A percentile compares a stretch with the other conserved stretches of the same genome.
These are phyloP conservation scores for Amphipyra tragopoginis DNA, from an alignment of 2,888 invertebrate species.

Conservation along the genomic window DNA sequence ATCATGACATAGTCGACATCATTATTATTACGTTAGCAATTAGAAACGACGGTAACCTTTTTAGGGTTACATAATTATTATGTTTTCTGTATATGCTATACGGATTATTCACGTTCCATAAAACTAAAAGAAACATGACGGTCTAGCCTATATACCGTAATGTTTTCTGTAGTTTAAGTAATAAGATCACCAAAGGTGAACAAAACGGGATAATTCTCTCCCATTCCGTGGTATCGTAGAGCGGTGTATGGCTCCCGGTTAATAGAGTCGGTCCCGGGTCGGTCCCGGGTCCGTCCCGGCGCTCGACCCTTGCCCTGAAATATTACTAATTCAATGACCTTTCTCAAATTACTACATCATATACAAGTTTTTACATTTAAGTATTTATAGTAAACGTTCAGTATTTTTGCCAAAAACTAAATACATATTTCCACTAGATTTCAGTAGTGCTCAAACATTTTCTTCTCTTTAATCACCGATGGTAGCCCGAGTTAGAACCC, in stretches of 20 bases:
- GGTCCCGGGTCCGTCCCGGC: conserved; percentile 4
- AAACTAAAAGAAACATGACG: conserved; percentile 10
- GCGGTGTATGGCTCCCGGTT: conserved; percentile 16
- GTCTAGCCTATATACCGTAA: not conserved
- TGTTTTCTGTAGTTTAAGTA: no score
- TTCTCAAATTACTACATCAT: conserved; percentile 43
- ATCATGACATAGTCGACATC: no score
- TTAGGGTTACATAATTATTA: no score
- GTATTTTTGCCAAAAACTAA: no score
- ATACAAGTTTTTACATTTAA: conserved; percentile 17
- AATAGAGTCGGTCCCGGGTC: conserved; percentile 30
- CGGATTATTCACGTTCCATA: conserved; percentile 8
- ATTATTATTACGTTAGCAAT: no score
- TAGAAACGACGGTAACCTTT: no score
- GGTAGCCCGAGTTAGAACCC: no score
- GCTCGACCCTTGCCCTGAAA: conserved; percentile 49
- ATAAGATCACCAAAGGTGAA: conserved; percentile 7
- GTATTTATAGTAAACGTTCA: not conserved
- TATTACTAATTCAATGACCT: conserved; percentile 54
- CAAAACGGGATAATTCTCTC: conserved; percentile 32
- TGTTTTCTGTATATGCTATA: no score
- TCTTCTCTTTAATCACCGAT: no score
- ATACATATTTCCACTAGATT: no score
- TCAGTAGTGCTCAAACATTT: no score
- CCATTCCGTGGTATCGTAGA: conserved; percentile 6